These are phyloP conservation scores for Ectropis crepuscularia DNA, from an alignment of 2,888 invertebrate species.

Conservation along the genomic window DNA sequence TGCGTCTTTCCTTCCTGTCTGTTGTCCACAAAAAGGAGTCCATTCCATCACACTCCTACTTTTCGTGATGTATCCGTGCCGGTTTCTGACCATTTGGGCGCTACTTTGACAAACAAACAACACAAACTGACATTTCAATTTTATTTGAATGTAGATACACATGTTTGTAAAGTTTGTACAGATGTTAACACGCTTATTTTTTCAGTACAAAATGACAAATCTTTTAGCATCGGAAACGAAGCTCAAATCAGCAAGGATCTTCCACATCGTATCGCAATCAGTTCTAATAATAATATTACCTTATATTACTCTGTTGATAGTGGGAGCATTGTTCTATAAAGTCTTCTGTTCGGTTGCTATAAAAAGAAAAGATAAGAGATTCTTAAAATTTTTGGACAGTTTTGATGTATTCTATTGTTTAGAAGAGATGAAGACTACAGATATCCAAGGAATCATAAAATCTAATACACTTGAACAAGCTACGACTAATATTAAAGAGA, in stretches of 20 bases:
- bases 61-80: too few relatives aligned
- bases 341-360: slow-evolving; percentile 57
- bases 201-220: slow-evolving; percentile 15
- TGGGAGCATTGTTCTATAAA: slow-evolving; percentile 55
- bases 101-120: too few relatives aligned
- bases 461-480: slow-evolving; percentile 53
- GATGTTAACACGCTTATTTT: not conserved
- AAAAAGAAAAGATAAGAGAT: slow-evolving; percentile 60
- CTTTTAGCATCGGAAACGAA: slow-evolving; percentile 9
- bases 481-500: slow-evolving; percentile 54
- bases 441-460: slow-evolving; percentile 76
- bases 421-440: slow-evolving; percentile 76
- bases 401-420: slow-evolving; percentile 83
- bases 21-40: too few relatives aligned
- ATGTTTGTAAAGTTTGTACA: not conserved
- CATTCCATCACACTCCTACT: too few relatives aligned
- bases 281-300: slow-evolving; percentile 48
- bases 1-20: too few relatives aligned
- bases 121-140: too few relatives aligned
- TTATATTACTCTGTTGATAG: slow-evolving; percentile 37
- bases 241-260: slow-evolving; percentile 2
- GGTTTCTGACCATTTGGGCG: too few relatives aligned
- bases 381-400: slow-evolving; percentile 76
- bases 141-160: not conserved
- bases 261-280: slow-evolving; percentile 29